phyloP scores from a whole-genome alignment of 2,888 invertebrate species.

The Sabellastarte sp. region DNA sequence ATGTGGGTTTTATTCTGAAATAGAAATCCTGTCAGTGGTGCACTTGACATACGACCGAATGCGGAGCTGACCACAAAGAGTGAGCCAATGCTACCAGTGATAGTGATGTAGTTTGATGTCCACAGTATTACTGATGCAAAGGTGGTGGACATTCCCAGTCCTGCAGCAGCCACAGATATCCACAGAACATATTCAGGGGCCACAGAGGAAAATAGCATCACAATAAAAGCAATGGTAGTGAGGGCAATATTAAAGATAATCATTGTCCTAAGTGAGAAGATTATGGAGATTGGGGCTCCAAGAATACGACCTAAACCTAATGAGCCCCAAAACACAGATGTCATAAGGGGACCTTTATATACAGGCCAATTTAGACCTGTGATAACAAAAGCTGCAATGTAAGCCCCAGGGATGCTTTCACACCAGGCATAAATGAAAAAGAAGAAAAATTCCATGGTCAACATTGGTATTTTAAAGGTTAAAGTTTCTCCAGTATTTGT shows the following conservation, averaged over 20 bases:
- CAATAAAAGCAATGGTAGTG: not conserved
- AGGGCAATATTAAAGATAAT: not conserved
- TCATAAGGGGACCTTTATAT: conserved; percentile 1
- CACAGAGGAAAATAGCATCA: not conserved
- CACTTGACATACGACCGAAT: not conserved
- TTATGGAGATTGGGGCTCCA: not conserved
- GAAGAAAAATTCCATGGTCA: not conserved
- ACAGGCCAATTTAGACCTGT: not conserved
- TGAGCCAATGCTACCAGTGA: not conserved
- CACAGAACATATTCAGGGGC: not conserved
- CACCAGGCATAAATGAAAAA: not conserved
- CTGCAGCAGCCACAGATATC: not conserved
- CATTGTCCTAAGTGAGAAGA: not conserved
- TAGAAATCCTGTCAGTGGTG: not conserved
- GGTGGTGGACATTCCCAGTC: not conserved
- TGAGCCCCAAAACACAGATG: not conserved
- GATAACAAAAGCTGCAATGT: not conserved
- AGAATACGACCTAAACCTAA: not conserved
- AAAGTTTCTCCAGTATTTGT: not conserved
- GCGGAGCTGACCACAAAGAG: not conserved
- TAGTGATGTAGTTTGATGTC: not conserved
- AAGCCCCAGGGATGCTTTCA: not conserved
- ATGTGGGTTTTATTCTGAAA: not conserved
- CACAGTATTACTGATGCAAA: not conserved
- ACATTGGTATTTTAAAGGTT: not conserved